These are phyloP conservation scores for Corythaeola cristata DNA, from an alignment of 2,113 vertebrate species.

Conservation along the genomic window DNA sequence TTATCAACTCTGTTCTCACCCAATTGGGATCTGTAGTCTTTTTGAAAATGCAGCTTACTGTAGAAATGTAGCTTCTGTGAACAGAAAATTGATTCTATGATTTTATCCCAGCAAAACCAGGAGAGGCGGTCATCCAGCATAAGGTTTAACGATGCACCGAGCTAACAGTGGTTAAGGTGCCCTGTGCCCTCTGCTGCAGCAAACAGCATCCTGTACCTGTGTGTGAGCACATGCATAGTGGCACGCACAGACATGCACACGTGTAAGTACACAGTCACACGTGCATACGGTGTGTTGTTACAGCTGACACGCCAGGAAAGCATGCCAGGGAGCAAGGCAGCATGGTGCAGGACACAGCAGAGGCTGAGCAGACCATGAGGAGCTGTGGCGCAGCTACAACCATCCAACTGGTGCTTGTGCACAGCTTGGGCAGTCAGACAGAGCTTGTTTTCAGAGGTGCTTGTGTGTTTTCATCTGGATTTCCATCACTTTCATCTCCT, in stretches of 20 bases:
- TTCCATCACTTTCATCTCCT: neutral
- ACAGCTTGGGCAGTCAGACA: neutral
- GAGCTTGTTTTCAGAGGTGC: neutral
- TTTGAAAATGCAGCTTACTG: too few species aligned
- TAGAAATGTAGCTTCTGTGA: too few species aligned
- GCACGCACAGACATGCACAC: neutral
- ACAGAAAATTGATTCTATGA: too few species aligned
- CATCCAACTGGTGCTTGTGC: neutral
- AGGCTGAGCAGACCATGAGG: neutral
- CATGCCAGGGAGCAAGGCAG: neutral
- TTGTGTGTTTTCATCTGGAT: neutral
- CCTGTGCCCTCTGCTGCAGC: neutral
- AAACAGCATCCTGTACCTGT: neutral
- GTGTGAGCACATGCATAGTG: neutral
- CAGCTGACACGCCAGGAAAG: neutral
- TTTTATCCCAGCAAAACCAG: too few species aligned
- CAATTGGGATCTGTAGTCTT: too few species aligned
- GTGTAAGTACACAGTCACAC: neutral
- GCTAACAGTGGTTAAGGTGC: neutral
- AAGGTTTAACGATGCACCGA: rapidly evolving
- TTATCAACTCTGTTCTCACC: too few species aligned
- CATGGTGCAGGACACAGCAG: neutral
- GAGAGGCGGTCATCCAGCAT: rapidly evolving
- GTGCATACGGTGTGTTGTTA: neutral
- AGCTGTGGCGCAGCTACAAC: neutral